These are phyloP conservation scores for Phylloscopus trochilus DNA, from an alignment of 2,113 vertebrate genomes.

Conservation along the genomic window DNA sequence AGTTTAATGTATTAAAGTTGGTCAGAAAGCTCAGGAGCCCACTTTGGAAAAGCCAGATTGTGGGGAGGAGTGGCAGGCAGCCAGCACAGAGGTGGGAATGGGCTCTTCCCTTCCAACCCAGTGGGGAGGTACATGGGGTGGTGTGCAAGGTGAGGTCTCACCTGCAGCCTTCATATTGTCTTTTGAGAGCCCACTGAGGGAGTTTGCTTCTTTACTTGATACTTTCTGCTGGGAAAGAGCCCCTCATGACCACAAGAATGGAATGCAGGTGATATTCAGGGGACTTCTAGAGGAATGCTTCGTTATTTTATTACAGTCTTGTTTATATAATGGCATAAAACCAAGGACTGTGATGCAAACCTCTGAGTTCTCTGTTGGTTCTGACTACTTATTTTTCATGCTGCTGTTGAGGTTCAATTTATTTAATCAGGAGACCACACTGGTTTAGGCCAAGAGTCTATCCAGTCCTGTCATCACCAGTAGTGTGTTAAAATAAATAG, in stretches of 20 bases:
- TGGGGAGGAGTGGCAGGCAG: neutral
- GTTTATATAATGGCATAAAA: neutral
- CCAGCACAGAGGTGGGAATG: neutral
- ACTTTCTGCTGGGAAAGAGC: neutral
- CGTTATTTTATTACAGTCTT: neutral
- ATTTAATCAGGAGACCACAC: neutral
- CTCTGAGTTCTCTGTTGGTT: neutral
- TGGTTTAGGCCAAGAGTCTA: neutral
- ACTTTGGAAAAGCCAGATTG: neutral
- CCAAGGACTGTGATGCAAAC: neutral
- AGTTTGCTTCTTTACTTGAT: neutral
- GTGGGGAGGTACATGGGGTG: accelerated
- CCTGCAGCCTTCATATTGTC: accelerated
- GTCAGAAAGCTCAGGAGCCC: neutral
- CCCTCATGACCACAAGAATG: neutral
- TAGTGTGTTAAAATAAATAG: neutral
- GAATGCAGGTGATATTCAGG: neutral
- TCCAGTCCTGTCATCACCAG: too few species aligned
- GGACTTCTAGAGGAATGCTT: neutral
- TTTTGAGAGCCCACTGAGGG: neutral
- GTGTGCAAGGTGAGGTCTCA: neutral
- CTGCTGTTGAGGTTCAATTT: neutral
- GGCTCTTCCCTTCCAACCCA: neutral
- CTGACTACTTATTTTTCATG: neutral
- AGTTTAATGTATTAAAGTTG: neutral